These are phyloP conservation scores for Stomorhina lunata DNA, from an alignment of 2,888 invertebrate species.

Conservation along the genomic window DNA sequence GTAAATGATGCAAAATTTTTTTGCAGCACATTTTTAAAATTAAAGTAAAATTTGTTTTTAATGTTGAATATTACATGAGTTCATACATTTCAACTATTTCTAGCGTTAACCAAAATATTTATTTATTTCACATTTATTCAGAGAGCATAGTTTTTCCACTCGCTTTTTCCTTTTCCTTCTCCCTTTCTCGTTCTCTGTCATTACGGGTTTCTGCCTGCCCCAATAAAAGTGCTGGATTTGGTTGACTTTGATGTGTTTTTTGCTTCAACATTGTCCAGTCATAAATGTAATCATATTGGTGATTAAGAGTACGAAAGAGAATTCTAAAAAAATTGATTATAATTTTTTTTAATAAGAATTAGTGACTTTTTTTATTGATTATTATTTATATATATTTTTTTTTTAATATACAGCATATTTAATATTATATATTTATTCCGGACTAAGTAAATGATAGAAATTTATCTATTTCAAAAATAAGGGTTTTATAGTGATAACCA, in stretches of 20 bases:
- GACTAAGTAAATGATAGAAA: no score
- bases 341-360: not conserved
- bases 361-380: no score
- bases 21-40: conserved; percentile 72
- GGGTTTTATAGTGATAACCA: no score
- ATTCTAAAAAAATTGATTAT: conserved; percentile 88
- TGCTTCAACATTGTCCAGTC: conserved; percentile 99
- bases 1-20: conserved; percentile 74
- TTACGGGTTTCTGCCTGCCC: conserved; percentile 77
- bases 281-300: conserved; percentile 99
- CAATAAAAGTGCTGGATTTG: conserved; percentile 76
- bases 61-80: conserved; percentile 66
- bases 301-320: conserved; percentile 99
- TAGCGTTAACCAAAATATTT: conserved; percentile 59
- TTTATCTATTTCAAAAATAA: no score
- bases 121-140: conserved; percentile 71
- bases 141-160: conserved; percentile 77
- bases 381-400: no score
- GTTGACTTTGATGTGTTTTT: conserved; percentile 82
- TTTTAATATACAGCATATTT: no score
- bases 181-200: conserved; percentile 77
- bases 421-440: no score
- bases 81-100: conserved; percentile 64
- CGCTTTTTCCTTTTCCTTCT: conserved; percentile 76
- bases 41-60: conserved; percentile 61